A percentile compares a stretch with the other conserved stretches of the same genome.
These are phyloP conservation scores for Apodemia duryi DNA, from an alignment of 2,888 invertebrate genomes.

Conservation along the genomic window DNA sequence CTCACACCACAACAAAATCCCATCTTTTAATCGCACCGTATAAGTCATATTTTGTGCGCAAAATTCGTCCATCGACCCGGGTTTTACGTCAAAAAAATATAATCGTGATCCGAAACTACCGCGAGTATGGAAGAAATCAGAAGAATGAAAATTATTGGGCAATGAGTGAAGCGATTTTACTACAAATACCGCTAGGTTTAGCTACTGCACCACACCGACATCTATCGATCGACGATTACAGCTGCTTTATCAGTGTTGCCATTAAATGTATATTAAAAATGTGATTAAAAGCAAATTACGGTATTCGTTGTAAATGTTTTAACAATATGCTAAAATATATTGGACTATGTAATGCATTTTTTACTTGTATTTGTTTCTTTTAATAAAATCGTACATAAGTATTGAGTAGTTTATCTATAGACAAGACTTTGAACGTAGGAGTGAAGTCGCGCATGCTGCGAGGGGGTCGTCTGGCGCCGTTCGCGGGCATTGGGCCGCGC, in stretches of 20 bases:
- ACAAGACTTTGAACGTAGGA: slow-evolving; percentile 37
- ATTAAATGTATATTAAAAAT: slow-evolving; percentile 27
- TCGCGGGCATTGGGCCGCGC: slow-evolving; percentile 48
- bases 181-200: slow-evolving; percentile 71
- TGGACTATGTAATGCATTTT: background rate
- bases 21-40: slow-evolving; percentile 34
- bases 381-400: background rate
- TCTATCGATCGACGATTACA: slow-evolving; percentile 72
- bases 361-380: background rate
- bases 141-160: slow-evolving; percentile 48
- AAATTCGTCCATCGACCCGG: slow-evolving; percentile 58
- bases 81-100: slow-evolving; percentile 48
- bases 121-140: slow-evolving; percentile 51
- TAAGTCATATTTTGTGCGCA: slow-evolving; percentile 45
- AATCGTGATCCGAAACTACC: slow-evolving; percentile 57
- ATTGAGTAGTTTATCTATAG: slow-evolving; percentile 28
- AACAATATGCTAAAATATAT: background rate
- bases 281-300: background rate
- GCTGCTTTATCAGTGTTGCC: slow-evolving; percentile 60
- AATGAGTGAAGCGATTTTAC: slow-evolving; percentile 56
- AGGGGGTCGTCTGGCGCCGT: slow-evolving; percentile 38
- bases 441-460: slow-evolving; percentile 37
- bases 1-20: slow-evolving; percentile 13
- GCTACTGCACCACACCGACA: slow-evolving; percentile 73
- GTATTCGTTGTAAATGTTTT: background rate